A percentile compares a stretch with the other conserved stretches of the same genome.
Conservation (phyloP, 2,113 vertebrate genomes). For the Corynorhinus townsendii region DNA sequence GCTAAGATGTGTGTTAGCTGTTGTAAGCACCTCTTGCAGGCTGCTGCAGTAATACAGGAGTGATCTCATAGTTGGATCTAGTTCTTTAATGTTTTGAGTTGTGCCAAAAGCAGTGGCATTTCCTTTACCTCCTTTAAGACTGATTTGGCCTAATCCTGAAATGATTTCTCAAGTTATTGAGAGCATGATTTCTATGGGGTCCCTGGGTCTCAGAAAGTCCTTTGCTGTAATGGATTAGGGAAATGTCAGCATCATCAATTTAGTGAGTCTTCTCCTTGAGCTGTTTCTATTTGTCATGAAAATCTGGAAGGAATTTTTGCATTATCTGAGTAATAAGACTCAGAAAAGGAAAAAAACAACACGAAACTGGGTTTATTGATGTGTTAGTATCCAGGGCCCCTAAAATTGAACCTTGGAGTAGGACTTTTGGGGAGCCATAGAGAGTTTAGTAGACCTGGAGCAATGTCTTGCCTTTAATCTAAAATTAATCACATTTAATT, state of each 20-base stretch:
- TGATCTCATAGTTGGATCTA: not conserved
- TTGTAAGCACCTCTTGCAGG: not conserved
- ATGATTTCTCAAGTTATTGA: conserved; percentile 7
- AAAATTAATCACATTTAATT: not conserved
- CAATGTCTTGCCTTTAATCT: not conserved
- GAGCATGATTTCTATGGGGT: not conserved
- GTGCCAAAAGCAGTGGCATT: not conserved
- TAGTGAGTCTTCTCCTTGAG: conserved; percentile 7
- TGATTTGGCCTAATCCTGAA: not conserved
- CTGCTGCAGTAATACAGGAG: not conserved
- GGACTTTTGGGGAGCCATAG: not conserved
- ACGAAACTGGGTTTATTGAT: conserved; percentile 18
- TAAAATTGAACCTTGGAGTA: not conserved
- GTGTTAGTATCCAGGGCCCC: not conserved
- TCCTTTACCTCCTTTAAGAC: not conserved
- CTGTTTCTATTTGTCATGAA: conserved; percentile 33
- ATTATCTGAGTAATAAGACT: conserved; percentile 2
- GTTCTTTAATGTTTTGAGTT: not conserved
- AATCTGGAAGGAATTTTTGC: conserved; percentile 9
- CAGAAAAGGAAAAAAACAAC: conserved; percentile 23
- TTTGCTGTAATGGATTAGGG: conserved; percentile 13
- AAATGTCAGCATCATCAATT: conserved; percentile 35
- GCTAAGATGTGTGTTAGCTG: not conserved
- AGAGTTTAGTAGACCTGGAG: not conserved
- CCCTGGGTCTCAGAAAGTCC: not conserved